A percentile compares a stretch with the other conserved stretches of the same genome.
Evolutionary conservation across 2,113 vertebrate species (phyloP).

Genomic region (Gnathonemus echidnorhynchus): DNA sequence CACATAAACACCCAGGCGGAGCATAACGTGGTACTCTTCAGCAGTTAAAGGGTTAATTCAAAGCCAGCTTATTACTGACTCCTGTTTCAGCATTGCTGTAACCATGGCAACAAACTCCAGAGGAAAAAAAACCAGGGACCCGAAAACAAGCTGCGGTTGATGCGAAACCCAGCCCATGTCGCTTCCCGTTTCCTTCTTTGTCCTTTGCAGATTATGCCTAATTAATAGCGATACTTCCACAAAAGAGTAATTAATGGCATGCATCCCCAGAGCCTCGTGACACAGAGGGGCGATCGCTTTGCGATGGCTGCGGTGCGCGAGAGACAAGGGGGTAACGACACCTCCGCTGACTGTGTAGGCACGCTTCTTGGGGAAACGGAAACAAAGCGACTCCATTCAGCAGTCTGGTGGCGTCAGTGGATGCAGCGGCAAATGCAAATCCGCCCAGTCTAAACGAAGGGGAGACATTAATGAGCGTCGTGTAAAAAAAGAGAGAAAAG

Average conservation of each 20-base stretch:
- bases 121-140: not conserved
- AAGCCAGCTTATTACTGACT: slow-evolving; percentile 27
- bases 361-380: not conserved
- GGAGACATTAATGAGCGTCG: not conserved
- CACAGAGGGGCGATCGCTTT: not conserved
- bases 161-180: not conserved
- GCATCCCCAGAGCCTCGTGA: not conserved
- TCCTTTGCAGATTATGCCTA: not conserved
- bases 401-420: not conserved
- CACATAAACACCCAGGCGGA: not conserved
- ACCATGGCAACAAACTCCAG: slow-evolving; percentile 40
- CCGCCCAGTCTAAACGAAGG: not conserved
- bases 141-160: not conserved
- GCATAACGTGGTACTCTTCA: not conserved
- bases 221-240: not conserved
- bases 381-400: not conserved
- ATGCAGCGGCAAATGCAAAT: not conserved
- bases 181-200: not conserved
- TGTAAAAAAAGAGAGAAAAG: not conserved
- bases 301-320: not conserved
- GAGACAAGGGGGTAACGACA: not conserved
- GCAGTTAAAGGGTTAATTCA: slow-evolving; percentile 22
- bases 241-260: not conserved
- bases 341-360: not conserved
- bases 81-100: slow-evolving; percentile 31